Evolutionary conservation across 2,888 invertebrate genomes (phyloP), one percentile per base, ranked within the genome.

Genomic region (Alsophila aescularia): DNA sequence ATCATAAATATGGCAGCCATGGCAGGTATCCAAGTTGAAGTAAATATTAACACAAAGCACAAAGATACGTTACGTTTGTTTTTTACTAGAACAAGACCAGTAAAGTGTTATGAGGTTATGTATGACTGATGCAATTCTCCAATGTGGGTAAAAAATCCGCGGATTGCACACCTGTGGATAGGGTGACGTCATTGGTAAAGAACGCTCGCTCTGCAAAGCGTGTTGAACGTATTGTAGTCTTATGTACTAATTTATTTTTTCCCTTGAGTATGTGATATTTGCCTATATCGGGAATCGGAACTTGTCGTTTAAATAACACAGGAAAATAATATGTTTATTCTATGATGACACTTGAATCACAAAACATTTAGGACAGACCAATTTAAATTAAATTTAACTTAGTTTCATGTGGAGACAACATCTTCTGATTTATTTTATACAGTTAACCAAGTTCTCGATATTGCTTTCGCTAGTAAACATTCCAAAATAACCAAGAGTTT

Each of bases 141-240:
- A 64, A 59, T 64, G 68, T 67, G 67, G 63, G 71, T 72, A 73
- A 78, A 76, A 78, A 76, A 71, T 48, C 64, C 42, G 53, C 63
- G 31, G 54, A 31, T 51, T 60, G 73, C 69, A 73, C 80, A 81
- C 82, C 81, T 81, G 81, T 67, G 69, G 64, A 52, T n/a, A 14
- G 43, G 52, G 40, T 81, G 82, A 81, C 81, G 79, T 79, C 77
- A 82, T 63, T 42, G 27, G 35, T 52, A 62, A 74, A 72, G 71
- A 70, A 78, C 66, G 77, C 74, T 58, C 66, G 77, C 74, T 58
- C 45, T 15, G 14, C 52, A 60, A 64, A 59, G 50, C 59, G 59
- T 70, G 59, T 66, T 59, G 64, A 70, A 63, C 42, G 32, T 58
- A 57, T 53, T 58, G 18, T 44, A 54, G 36, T 51, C 51, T 66